Percentiles rank a stretch among this genome's conserved stretches.
phyloP scores from a whole-genome alignment of 2,797 vertebrate species.

The Chelon auratus region DNA sequence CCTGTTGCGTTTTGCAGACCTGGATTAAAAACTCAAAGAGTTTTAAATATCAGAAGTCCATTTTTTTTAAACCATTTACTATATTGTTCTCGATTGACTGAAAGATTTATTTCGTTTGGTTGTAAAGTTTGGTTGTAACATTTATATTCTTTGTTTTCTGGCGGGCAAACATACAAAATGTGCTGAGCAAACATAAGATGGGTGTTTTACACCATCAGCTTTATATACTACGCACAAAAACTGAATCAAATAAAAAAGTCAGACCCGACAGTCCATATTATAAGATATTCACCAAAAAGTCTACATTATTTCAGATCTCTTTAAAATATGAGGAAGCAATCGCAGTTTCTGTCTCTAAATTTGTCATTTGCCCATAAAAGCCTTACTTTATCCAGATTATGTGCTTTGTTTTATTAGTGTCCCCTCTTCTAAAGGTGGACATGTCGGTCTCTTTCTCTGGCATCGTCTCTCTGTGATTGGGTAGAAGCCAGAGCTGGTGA shows the following conservation, averaged over 20 bases:
- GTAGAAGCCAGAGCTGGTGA: slow-evolving; percentile 17
- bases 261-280: not conserved
- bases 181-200: too few relatives aligned
- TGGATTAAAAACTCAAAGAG: slow-evolving; percentile 69
- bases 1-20: slow-evolving; percentile 58
- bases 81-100: slow-evolving; percentile 13
- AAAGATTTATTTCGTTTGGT: slow-evolving; percentile 7
- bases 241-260: not conserved
- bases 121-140: too few relatives aligned
- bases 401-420: slow-evolving; percentile 4
- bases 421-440: slow-evolving; percentile 3
- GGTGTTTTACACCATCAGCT: too few relatives aligned
- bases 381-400: not conserved
- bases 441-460: not conserved
- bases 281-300: not conserved
- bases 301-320: not conserved
- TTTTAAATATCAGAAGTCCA: slow-evolving; percentile 40
- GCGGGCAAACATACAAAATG: too few relatives aligned
- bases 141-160: too few relatives aligned
- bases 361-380: too few relatives aligned
- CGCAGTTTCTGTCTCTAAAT: too few relatives aligned
- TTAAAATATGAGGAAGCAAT: not conserved
- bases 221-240: too few relatives aligned
- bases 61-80: slow-evolving; percentile 31
- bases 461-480: slow-evolving; percentile 8